Evolutionary conservation across 2,888 invertebrate species (phyloP).

Genomic region (Synergus gifuensis): DNA sequence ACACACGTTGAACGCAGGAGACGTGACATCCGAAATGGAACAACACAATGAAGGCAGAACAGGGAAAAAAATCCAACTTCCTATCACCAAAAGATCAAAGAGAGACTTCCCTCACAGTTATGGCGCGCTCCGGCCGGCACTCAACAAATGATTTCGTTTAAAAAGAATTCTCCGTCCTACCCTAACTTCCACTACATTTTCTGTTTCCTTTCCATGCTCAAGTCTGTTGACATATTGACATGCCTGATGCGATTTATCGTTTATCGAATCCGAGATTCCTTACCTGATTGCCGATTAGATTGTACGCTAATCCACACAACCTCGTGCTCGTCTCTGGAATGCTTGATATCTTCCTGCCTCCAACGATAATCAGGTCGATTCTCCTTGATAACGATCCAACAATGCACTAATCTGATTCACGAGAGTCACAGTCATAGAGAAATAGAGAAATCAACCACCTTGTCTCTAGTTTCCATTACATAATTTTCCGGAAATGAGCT

Average conservation of each 20-base stretch:
- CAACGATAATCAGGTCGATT: constrained; percentile 15
- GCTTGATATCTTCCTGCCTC: constrained; percentile 32
- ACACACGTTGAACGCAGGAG: neutral
- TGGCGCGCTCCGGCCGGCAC: constrained; percentile 25
- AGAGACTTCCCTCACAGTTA: constrained; percentile 28
- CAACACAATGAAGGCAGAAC: constrained; percentile 23
- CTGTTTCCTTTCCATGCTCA: neutral
- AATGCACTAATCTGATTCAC: constrained; percentile 22
- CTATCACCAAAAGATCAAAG: constrained; percentile 41
- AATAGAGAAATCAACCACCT: neutral
- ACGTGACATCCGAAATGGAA: constrained; percentile 33
- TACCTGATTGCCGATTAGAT: constrained; percentile 61
- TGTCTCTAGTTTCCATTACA: neutral
- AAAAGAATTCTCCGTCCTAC: neutral
- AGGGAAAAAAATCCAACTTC: constrained; percentile 37
- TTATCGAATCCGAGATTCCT: constrained; percentile 46
- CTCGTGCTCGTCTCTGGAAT: constrained; percentile 32
- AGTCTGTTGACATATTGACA: neutral
- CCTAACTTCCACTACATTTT: constrained; percentile 5
- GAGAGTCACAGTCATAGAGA: neutral
- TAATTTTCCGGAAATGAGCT: neutral
- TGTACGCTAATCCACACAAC: constrained; percentile 50
- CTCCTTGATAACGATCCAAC: constrained; percentile 24
- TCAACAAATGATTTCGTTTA: constrained; percentile 38
- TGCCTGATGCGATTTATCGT: neutral